Evolutionary conservation across 2,797 vertebrate species (phyloP).

Genomic region (Acomys russatus): DNA sequence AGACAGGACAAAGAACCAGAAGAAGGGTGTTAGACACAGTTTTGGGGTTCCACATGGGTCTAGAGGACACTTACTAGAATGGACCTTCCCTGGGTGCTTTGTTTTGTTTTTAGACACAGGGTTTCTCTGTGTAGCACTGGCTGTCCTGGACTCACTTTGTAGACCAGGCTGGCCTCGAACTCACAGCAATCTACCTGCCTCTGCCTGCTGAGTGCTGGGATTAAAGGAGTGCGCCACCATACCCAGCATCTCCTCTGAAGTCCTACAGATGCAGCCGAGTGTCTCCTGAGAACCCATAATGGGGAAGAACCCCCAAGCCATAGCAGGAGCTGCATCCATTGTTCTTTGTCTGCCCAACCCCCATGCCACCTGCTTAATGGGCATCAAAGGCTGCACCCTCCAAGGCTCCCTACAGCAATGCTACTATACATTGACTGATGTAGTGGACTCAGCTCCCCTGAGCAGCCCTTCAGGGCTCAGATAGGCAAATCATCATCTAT

Average conservation of each 20-base stretch:
- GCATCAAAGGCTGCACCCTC: neutral
- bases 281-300: fast-evolving
- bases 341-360: neutral
- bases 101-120: neutral
- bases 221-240: no score
- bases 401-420: neutral
- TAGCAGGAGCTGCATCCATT: neutral
- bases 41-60: neutral
- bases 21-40: neutral
- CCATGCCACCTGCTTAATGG: neutral
- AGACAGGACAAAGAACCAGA: neutral
- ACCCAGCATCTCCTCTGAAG: neutral
- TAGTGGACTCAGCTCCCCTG: neutral
- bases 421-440: neutral
- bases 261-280: neutral
- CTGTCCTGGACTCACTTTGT: no score
- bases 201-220: neutral
- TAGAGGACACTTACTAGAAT: fast-evolving
- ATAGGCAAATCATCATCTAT: neutral
- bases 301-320: neutral
- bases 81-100: neutral
- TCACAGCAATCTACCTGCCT: neutral
- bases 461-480: neutral
- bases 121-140: no score
- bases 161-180: no score